Base-by-base conservation (phyloP, 92 coral and sea anemone genomes). In the Muricea muricata region DNA sequence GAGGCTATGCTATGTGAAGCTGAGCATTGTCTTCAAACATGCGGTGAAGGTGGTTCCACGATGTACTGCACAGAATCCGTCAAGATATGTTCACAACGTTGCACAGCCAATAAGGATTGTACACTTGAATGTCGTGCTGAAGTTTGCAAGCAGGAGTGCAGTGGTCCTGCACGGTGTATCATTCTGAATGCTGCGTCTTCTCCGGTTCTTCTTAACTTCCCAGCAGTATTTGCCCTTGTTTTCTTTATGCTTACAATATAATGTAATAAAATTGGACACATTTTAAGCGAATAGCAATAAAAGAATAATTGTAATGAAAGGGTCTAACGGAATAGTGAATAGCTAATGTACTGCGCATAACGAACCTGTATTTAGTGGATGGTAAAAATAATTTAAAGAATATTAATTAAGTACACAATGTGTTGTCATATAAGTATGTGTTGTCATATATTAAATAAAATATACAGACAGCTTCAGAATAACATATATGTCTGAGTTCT, bases 51-150 rank as follows among this genome's bases (percentile, higher is more conserved):
- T 61, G 91, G 88, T 65, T 95, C 97, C 86, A 68, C 70, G 7
- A 95, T 95, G 98, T 91, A 90, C 35, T 95, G 98, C 75, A 87
- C 94, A 24, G 52, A 89, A n/a, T 86, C 86, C 41, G 98, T 95
- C 65, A 91, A 88, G 57, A 86, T 78, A 65, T 95, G 98, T 54
- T 79, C 78, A 66, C 98, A 95, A 46, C 26, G 65, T 75, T 75
- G 80, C 45, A 52, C 28, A 13, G 63, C 80, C 11, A 75, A 75
- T 31, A 57, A 25, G 20, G 37, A 75, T 14, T 75, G 80, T 75
- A 33, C 25, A 7, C 18, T 75, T 35, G 80, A 75, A 18, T 75
- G 80, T 75, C 80, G 42, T 47, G 80, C 80, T 28, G 40, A 50
- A 52, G 61, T 32, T 31, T 75, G 80, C 32, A 58, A 17, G 6